Base-by-base conservation (phyloP, 2,888 invertebrate genomes). In the Leucozona laternaria region DNA sequence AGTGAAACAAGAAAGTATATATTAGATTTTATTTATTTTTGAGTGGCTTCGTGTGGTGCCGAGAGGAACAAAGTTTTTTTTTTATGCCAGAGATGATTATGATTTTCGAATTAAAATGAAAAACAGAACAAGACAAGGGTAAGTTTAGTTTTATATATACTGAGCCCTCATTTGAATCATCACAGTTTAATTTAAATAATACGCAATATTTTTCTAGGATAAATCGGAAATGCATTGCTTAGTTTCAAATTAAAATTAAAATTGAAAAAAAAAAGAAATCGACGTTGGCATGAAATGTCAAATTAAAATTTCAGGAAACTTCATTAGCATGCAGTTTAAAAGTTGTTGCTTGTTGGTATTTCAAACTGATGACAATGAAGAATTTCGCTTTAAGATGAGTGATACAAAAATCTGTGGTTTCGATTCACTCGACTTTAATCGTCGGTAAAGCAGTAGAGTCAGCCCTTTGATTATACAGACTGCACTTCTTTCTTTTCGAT, bases 21-120 rank as follows among this genome's bases (percentile, higher is more conserved):
- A 79, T 83, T 79, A 62, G 73, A 70, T 73, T 78, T 55, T 83
- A 75, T 79, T 73, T 83, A 60, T 68, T 79, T 34, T 53, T 7
- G 31, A 75, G 78, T 55, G 70, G 17, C n/a, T 43, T 43, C n/a
- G 43, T 13, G 31, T 34, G 1, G 8, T 15, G 60, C 43, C 28
- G 34, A 68, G 64, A 48, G 48, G 28, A 45, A 8, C 2, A 45
- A 4, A 10, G 4, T n/a, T n/a, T 79, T 79, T 45, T 58, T 57
- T n/a, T n/a, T n/a, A n/a, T n/a, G n/a, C 0, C 8, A 5, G 17
- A 50, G 60, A 68, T 68, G 53, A 55, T 80, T 68, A 79, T 53
- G 43, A 62, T 62, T 62, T 62, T 2, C 22, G 20, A 20, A 20
- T 20, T 15, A 15, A 22, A 40, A 60, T 40, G 0, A 37, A 22